Evolutionary conservation across 2,888 invertebrate species (phyloP), one percentile per base, ranked within the genome.

Genomic region (Platycheirus albimanus): DNA sequence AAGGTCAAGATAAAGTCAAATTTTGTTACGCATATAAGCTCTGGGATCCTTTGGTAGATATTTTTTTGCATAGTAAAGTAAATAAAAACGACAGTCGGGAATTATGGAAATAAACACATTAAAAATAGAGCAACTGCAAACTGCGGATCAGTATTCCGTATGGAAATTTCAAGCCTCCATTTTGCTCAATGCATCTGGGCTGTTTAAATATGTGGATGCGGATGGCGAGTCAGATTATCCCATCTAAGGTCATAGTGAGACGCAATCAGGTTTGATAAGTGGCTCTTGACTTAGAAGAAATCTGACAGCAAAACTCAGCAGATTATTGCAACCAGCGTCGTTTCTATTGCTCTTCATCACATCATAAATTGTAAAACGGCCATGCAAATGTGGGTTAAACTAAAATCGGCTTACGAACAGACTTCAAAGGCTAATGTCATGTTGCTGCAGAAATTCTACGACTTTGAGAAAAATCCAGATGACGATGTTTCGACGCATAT

Each of bases 381-480:
- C 6, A n/a, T n/a, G 17, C 30, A 67, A 52, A 67, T 67, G 67
- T 67, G 67, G 52, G 28, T 3, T 2, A 54, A 67, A n/a, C n/a
- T 66, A 0, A 38, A n/a, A 51, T 38, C 66, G 4, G 66, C 30
- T 15, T 52, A 52, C 10, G 13, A 24, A 24, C 24, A 24, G 24
- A 24, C 24, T 24, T 24, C 1, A 88, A 79, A 38, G 66, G 88
- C 0, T 87, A n/a, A n/a, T n/a, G n/a, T 88, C 83, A 84, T 88
- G 10, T 24, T 88, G 1, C 88, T 88, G 28, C 87, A 88, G 43
- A 51, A 86, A 6, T 86, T 84, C 61, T 85, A 83, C 20, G n/a
- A n/a, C n/a, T n/a, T n/a, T n/a, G n/a, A n/a, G n/a, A n/a, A n/a
- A n/a, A n/a, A n/a, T n/a, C n/a, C n/a, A n/a, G n/a, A n/a, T n/a